A percentile compares a stretch with the other conserved stretches of the same genome.
Conservation (phyloP, 2,797 vertebrate species). For the Leptatherina wallacei region DNA sequence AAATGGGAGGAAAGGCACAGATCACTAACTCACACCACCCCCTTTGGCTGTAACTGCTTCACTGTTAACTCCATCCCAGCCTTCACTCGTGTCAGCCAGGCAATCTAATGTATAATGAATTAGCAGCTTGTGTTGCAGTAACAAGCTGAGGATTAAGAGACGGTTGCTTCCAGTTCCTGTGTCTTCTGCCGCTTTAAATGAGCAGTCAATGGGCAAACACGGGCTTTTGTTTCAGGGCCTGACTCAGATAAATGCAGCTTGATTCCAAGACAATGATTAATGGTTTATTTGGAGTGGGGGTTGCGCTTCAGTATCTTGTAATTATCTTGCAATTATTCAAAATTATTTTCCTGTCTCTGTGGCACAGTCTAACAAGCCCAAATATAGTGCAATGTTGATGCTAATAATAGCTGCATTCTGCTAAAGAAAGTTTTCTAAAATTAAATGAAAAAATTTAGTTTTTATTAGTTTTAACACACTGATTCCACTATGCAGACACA, state of each 20-base stretch:
- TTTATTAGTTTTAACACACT: neutral
- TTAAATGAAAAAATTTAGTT: constrained; percentile 6
- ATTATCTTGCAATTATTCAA: constrained; percentile 55
- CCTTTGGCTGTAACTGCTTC: constrained; percentile 51
- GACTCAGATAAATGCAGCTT: constrained; percentile 47
- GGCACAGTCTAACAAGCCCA: constrained; percentile 21
- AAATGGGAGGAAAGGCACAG: constrained; percentile 45
- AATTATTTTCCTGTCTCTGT: constrained; percentile 40
- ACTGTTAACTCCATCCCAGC: constrained; percentile 54
- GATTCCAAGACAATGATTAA: constrained; percentile 61
- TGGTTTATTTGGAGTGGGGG: constrained; percentile 56
- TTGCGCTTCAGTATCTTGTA: constrained; percentile 49
- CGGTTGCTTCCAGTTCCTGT: constrained; percentile 49
- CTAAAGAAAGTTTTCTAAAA: constrained; percentile 8
- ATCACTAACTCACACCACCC: constrained; percentile 52
- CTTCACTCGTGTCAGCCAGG: constrained; percentile 54
- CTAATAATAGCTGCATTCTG: constrained; percentile 4
- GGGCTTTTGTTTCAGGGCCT: constrained; percentile 49
- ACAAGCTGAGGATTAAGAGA: constrained; percentile 55
- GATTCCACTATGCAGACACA: neutral
- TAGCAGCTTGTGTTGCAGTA: constrained; percentile 68
- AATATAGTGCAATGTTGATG: constrained; percentile 22
- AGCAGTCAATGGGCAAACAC: constrained; percentile 29
- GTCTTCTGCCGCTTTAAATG: constrained; percentile 41
- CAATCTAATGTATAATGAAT: constrained; percentile 67